These are phyloP conservation scores for Ctenomys sociabilis DNA, from an alignment of 2,113 vertebrate genomes.

Conservation along the genomic window DNA sequence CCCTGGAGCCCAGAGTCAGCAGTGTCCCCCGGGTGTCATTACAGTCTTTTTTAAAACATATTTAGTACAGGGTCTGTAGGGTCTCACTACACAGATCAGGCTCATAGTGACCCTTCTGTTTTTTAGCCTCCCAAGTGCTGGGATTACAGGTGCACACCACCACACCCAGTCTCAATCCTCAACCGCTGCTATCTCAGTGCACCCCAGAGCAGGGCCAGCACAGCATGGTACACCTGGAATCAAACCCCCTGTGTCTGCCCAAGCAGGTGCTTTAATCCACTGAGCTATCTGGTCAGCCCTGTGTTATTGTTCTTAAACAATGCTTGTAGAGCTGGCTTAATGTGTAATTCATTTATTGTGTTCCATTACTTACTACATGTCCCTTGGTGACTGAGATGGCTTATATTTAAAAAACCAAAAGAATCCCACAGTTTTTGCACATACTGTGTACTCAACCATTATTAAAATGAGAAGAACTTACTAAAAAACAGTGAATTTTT, in stretches of 20 bases:
- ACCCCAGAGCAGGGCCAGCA: too few relatives aligned
- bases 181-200: too few relatives aligned
- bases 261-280: too few relatives aligned
- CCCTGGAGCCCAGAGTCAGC: not conserved
- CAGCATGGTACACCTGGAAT: too few relatives aligned
- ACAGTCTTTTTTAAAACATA: not conserved
- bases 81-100: too few relatives aligned
- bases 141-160: too few relatives aligned
- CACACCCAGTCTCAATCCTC: too few relatives aligned
- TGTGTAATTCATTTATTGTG: not conserved
- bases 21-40: not conserved
- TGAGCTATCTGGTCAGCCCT: too few relatives aligned
- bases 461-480: not conserved
- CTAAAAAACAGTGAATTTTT: not conserved
- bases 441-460: not conserved
- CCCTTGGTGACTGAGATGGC: not conserved
- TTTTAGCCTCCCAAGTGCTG: too few relatives aligned
- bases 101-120: too few relatives aligned
- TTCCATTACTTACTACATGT: not conserved
- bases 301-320: conserved; percentile 10
- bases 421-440: not conserved
- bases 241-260: too few relatives aligned
- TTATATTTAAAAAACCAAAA: not conserved
- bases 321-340: not conserved
- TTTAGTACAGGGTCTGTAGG: too few relatives aligned